Evolutionary conservation across 2,888 invertebrate species (phyloP).

Genomic region (Elmis aenea): DNA sequence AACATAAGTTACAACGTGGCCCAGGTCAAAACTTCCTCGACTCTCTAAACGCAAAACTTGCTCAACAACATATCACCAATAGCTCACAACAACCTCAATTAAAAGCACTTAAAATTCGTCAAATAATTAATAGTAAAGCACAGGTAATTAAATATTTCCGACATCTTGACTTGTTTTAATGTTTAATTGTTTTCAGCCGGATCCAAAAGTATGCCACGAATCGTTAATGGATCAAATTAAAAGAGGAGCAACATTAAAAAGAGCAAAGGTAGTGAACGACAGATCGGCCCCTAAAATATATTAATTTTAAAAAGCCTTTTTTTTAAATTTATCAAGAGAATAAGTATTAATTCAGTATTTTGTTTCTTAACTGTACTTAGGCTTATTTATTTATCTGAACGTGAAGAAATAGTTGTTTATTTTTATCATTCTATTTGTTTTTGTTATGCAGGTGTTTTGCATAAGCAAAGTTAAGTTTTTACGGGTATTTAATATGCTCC

Average conservation of each 20-base stretch:
- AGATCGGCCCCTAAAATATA: slow-evolving; percentile 85
- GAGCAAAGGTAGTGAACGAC: slow-evolving; percentile 74
- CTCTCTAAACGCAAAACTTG: slow-evolving; percentile 74
- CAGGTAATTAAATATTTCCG: slow-evolving; percentile 51
- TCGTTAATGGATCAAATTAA: slow-evolving; percentile 94
- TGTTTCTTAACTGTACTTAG: neutral
- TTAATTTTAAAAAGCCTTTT: slow-evolving; percentile 45
- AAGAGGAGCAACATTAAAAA: slow-evolving; percentile 74
- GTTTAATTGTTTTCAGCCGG: slow-evolving; percentile 53
- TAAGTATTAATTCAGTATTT: slow-evolving; percentile 1
- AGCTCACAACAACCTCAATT: slow-evolving; percentile 50
- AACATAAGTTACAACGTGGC: slow-evolving; percentile 47
- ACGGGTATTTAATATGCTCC: too few species aligned
- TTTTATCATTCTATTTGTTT: too few species aligned
- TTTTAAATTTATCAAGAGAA: neutral
- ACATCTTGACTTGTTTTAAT: neutral
- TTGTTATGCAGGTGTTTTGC: too few species aligned
- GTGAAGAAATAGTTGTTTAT: too few species aligned
- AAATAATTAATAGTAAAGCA: slow-evolving; percentile 67
- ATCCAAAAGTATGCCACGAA: slow-evolving; percentile 74
- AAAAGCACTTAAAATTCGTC: slow-evolving; percentile 63
- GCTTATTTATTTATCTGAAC: slow-evolving; percentile 3
- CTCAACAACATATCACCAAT: slow-evolving; percentile 53
- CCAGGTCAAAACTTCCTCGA: slow-evolving; percentile 64
- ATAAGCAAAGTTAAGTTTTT: too few species aligned